A percentile compares a stretch with the other conserved stretches of the same genome.
Evolutionary conservation across 2,888 invertebrate species (phyloP).

Genomic region (Ophion ventricosus): DNA sequence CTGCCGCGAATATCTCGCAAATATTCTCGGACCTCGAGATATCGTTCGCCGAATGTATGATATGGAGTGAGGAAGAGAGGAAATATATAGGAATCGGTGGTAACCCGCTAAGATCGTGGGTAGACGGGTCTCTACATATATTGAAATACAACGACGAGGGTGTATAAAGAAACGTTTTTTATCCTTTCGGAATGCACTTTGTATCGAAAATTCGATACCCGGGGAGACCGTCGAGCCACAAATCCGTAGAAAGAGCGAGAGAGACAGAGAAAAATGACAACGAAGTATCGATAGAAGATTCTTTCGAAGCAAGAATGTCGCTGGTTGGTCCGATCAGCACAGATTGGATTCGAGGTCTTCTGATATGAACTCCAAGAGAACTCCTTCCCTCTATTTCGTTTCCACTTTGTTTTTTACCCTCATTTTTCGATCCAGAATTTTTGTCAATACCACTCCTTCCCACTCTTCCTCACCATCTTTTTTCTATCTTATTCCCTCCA

Average conservation of each 20-base stretch:
- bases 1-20: slow-evolving; percentile 11
- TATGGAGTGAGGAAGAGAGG: slow-evolving; percentile 33
- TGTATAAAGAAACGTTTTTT: slow-evolving; percentile 45
- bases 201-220: slow-evolving; percentile 70
- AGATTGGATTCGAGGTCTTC: slow-evolving; percentile 46
- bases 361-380: slow-evolving; percentile 36
- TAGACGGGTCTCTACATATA: slow-evolving; percentile 68
- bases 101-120: slow-evolving; percentile 38
- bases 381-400: slow-evolving; percentile 57
- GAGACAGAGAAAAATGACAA: slow-evolving; percentile 36
- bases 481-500: slow-evolving; percentile 34
- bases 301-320: slow-evolving; percentile 61
- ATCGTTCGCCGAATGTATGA: slow-evolving; percentile 10
- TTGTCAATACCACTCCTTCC: slow-evolving; percentile 22
- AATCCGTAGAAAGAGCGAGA: slow-evolving; percentile 64
- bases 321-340: slow-evolving; percentile 56
- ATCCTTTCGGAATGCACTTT: slow-evolving; percentile 33
- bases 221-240: slow-evolving; percentile 72
- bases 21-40: slow-evolving; percentile 12
- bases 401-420: slow-evolving; percentile 28
- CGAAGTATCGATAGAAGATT: slow-evolving; percentile 62
- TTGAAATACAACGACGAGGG: slow-evolving; percentile 15
- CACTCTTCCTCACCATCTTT: not conserved
- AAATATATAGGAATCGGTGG: slow-evolving; percentile 72
- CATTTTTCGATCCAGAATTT: slow-evolving; percentile 38